phyloP scores from a whole-genome alignment of 2,113 vertebrate species.

The Strix uralensis region DNA sequence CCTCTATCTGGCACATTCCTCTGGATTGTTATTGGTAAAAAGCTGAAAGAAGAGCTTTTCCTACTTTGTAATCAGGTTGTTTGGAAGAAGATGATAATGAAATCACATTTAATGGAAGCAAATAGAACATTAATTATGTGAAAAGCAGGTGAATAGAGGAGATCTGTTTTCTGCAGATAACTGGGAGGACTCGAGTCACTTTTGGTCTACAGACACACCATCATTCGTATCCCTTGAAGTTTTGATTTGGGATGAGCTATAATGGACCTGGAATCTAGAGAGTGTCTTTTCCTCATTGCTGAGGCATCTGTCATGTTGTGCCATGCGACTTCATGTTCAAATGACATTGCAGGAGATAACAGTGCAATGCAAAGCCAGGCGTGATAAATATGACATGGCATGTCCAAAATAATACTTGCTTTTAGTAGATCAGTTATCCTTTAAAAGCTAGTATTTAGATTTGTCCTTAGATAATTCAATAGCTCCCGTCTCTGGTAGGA shows the following conservation, averaged over 20 bases:
- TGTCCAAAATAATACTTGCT: constrained; percentile 58
- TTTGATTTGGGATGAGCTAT: constrained; percentile 54
- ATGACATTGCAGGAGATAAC: constrained; percentile 45
- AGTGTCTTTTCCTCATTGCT: constrained; percentile 51
- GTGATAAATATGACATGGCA: constrained; percentile 50
- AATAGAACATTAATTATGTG: neutral
- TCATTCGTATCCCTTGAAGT: constrained; percentile 35
- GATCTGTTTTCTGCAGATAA: constrained; percentile 35
- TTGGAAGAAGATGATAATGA: constrained; percentile 25
- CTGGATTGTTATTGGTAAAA: neutral
- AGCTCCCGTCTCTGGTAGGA: constrained; percentile 31
- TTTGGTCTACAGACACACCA: constrained; percentile 35
- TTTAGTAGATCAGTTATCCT: constrained; percentile 67
- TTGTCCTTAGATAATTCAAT: constrained; percentile 71
- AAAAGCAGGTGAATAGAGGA: constrained; percentile 29
- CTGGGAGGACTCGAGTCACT: neutral
- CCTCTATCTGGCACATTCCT: neutral
- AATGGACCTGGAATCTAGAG: constrained; percentile 19
- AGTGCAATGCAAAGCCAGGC: constrained; percentile 33
- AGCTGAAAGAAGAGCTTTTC: neutral
- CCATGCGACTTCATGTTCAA: neutral
- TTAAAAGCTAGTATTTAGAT: constrained; percentile 72
- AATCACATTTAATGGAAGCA: constrained; percentile 17
- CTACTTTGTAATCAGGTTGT: neutral
- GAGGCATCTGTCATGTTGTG: constrained; percentile 52